A percentile compares a stretch with the other conserved stretches of the same genome.
Evolutionary conservation across 2,888 invertebrate genomes (phyloP).

Genomic region (Psylliodes chrysocephalus): DNA sequence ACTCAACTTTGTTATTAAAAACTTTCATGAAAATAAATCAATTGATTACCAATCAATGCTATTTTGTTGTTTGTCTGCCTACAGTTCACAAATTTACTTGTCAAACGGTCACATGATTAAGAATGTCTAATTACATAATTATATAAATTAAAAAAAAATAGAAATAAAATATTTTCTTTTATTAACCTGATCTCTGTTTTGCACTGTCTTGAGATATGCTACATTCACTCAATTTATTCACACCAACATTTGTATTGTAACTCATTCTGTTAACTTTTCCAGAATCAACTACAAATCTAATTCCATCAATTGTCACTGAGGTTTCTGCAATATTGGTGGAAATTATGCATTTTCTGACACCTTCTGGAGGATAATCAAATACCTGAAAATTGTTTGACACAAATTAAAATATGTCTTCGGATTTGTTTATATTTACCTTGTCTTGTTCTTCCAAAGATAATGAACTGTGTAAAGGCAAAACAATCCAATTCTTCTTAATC

Average conservation of each 20-base stretch:
- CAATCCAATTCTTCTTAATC: conserved; percentile 87
- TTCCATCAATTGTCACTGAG: conserved; percentile 97
- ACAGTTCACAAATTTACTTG: no score
- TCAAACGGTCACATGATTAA: no score
- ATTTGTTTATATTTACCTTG: conserved; percentile 82
- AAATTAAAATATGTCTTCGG: no score
- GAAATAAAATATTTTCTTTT: neutral
- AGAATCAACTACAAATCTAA: conserved; percentile 96
- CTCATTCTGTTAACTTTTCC: conserved; percentile 96
- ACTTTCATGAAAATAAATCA: no score
- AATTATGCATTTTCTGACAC: conserved; percentile 94
- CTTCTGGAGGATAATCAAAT: conserved; percentile 95
- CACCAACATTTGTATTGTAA: conserved; percentile 89
- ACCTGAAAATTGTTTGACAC: conserved; percentile 47
- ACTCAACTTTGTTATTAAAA: no score
- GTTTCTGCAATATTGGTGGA: conserved; percentile 99
- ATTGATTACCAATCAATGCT: no score
- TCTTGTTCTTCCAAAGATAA: conserved; percentile 95
- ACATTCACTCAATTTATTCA: conserved; percentile 92
- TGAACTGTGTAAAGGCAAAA: conserved; percentile 92
- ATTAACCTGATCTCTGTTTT: conserved; percentile 83
- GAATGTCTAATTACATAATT: no score
- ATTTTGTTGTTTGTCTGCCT: no score
- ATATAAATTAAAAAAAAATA: no score
- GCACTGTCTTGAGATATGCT: conserved; percentile 90